A percentile compares a stretch with the other conserved stretches of the same genome.
phyloP scores from a whole-genome alignment of 2,797 vertebrate species.

The Semaprochilodus insignis region DNA sequence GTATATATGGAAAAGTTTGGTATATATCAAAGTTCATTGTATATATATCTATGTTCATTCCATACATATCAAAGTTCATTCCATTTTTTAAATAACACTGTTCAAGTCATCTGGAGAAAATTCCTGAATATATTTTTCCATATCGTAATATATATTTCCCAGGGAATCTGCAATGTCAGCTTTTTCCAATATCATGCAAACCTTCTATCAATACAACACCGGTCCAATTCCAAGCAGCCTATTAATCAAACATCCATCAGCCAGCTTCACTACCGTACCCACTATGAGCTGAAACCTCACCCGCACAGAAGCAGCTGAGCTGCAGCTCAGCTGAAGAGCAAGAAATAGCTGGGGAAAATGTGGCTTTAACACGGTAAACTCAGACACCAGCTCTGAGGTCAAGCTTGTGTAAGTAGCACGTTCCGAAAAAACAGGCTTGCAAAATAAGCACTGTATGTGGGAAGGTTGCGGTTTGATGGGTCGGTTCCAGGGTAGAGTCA shows the following conservation, averaged over 20 bases:
- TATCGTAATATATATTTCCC: neutral
- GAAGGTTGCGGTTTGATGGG: conserved; percentile 20
- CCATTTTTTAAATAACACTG: too few species aligned
- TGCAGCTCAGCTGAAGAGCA: neutral
- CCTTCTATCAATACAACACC: neutral
- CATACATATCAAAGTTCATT: too few species aligned
- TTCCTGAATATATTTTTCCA: too few species aligned
- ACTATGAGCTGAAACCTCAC: neutral
- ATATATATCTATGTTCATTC: too few species aligned
- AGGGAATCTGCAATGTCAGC: too few species aligned
- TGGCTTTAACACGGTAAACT: neutral
- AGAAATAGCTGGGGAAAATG: neutral
- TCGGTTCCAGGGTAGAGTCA: conserved; percentile 8
- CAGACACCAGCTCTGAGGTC: neutral
- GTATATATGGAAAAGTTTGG: too few species aligned
- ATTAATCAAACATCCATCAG: neutral
- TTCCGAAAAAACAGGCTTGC: neutral
- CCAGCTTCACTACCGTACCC: too few species aligned
- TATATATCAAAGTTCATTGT: too few species aligned
- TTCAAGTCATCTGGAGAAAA: too few species aligned
- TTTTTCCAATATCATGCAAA: too few species aligned
- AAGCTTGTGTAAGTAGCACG: neutral
- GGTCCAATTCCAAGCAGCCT: neutral
- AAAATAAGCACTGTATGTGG: conserved; percentile 21
- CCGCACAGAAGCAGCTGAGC: neutral